A percentile compares a stretch with the other conserved stretches of the same genome.
Conservation (phyloP, 1,140 invertebrate genomes). For the Bradysia coprophila region DNA sequence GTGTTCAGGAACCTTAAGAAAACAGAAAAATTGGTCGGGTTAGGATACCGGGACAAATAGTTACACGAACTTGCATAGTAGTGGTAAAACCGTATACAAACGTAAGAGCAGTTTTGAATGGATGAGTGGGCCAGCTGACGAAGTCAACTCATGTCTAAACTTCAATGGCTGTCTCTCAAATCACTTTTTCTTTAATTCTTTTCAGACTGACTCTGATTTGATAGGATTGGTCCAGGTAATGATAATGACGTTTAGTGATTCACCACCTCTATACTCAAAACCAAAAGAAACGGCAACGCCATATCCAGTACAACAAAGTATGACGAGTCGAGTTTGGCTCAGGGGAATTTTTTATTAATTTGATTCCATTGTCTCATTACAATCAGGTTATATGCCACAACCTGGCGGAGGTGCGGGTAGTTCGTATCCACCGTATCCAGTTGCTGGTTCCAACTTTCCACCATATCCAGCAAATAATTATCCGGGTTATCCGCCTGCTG, state of each 20-base stretch:
- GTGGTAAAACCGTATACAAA: too few species aligned
- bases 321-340: too few species aligned
- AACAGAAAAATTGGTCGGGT: too few species aligned
- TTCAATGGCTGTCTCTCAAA: too few species aligned
- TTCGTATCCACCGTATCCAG: conserved; percentile 21
- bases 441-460: conserved; percentile 5
- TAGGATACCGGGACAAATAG: too few species aligned
- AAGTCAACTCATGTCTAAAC: too few species aligned
- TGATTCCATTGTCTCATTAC: too few species aligned
- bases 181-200: conserved; percentile 8
- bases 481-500: conserved; percentile 5
- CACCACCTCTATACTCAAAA: conserved; percentile 82
- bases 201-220: conserved; percentile 61
- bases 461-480: conserved; percentile 13
- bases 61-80: too few species aligned
- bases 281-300: conserved; percentile 32
- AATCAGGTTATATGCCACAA: conserved; percentile 36
- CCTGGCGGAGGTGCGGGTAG: conserved; percentile 25
- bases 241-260: conserved; percentile 83
- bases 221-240: conserved; percentile 77
- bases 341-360: too few species aligned
- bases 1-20: too few species aligned
- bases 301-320: conserved; percentile 36
- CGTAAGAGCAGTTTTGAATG: too few species aligned
- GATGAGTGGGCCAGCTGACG: too few species aligned